These are phyloP conservation scores for Lethenteron reissneri DNA, from an alignment of 2,113 vertebrate species.

Conservation along the genomic window DNA sequence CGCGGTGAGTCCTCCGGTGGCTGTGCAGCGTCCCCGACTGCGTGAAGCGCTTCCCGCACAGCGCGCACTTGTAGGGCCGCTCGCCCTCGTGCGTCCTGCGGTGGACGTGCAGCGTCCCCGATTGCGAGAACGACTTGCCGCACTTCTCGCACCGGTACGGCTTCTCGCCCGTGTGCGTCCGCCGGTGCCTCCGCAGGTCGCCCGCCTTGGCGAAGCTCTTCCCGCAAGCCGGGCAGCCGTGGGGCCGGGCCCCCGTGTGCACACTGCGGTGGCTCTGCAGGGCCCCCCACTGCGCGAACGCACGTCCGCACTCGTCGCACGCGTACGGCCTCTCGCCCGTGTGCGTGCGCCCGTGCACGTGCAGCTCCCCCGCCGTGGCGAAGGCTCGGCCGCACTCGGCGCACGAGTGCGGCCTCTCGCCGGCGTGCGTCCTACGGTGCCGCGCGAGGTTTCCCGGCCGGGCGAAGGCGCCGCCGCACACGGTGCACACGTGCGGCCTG, in stretches of 20 bases:
- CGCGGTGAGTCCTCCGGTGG: too few relatives aligned
- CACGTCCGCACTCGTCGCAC: too few relatives aligned
- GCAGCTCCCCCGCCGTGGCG: too few relatives aligned
- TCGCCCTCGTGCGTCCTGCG: too few relatives aligned
- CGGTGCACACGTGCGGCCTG: neutral
- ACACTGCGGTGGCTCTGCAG: neutral
- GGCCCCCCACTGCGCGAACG: neutral
- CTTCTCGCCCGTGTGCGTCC: neutral
- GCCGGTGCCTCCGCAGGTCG: neutral
- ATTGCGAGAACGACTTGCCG: neutral
- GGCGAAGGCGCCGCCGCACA: neutral
- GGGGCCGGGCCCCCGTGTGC: neutral
- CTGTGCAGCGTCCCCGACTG: too few relatives aligned
- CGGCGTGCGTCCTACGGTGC: neutral
- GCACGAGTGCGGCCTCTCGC: neutral
- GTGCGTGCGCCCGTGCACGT: too few relatives aligned
- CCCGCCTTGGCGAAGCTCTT: neutral
- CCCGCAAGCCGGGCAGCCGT: neutral
- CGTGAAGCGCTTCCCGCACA: too few relatives aligned
- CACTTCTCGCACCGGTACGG: neutral
- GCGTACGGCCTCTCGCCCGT: too few relatives aligned
- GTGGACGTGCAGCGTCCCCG: neutral
- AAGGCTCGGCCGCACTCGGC: too few relatives aligned
- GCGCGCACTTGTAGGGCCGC: too few relatives aligned
- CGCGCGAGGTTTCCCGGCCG: neutral